Conservation (phyloP, 2,113 vertebrate genomes). For the Melospiza georgiana region DNA sequence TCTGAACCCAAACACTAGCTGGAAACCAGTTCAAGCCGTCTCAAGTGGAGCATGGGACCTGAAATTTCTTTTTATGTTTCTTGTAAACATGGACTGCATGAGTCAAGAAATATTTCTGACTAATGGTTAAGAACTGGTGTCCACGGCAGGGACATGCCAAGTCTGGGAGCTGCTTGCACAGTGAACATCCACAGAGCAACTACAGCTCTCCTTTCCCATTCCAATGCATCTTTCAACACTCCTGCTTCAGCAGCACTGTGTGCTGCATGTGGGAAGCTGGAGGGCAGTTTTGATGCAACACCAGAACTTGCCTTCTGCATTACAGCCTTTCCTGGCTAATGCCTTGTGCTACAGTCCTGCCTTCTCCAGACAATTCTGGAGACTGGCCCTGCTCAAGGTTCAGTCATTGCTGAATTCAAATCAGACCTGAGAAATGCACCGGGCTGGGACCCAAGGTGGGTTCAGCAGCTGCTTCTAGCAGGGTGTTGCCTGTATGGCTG, state of each 20-base stretch:
- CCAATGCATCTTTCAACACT: neutral
- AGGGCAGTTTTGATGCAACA: neutral
- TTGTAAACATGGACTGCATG: neutral
- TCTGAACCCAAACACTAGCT: neutral
- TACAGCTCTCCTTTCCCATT: neutral
- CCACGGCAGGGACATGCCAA: accelerated
- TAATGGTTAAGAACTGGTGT: neutral
- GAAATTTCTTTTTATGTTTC: neutral
- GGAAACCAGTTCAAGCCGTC: neutral
- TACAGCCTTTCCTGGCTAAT: neutral
- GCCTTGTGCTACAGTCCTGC: neutral
- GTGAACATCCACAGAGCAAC: neutral
- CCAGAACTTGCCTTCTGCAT: neutral
- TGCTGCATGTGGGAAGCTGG: neutral
- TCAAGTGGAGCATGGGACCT: neutral
- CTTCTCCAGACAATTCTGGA: neutral
- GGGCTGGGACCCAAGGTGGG: neutral
- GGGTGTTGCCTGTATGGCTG: neutral
- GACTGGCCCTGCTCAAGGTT: neutral
- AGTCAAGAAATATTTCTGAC: neutral
- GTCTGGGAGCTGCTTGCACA: neutral
- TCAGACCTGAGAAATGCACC: neutral
- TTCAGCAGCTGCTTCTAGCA: neutral
- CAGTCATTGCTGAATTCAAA: neutral
- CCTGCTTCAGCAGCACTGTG: neutral